These are phyloP conservation scores for Falco naumanni DNA, from an alignment of 2,797 vertebrate genomes.

Conservation along the genomic window DNA sequence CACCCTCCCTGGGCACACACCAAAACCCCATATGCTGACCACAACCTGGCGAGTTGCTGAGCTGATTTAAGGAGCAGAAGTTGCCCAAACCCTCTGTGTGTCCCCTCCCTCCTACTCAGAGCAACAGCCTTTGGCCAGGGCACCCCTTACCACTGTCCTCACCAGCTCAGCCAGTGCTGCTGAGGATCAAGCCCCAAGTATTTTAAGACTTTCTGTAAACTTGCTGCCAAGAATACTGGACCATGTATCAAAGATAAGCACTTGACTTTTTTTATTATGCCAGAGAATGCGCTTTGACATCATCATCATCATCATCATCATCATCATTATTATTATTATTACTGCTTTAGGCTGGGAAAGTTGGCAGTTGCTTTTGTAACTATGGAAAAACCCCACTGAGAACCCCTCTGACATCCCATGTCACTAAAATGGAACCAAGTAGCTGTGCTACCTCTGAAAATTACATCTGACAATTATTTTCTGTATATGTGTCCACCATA, in stretches of 20 bases:
- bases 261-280: conserved; percentile 32
- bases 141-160: background rate
- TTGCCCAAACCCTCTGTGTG: conserved; percentile 2
- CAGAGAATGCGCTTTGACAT: conserved; percentile 35
- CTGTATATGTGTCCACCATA: background rate
- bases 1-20: background rate
- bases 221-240: background rate
- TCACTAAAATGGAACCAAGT: conserved; percentile 60
- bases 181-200: background rate
- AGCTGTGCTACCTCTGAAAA: conserved; percentile 1
- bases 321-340: background rate
- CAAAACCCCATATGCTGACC: conserved; percentile 6
- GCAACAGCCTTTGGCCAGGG: background rate
- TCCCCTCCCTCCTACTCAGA: background rate
- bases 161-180: background rate
- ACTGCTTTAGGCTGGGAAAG: conserved; percentile 34
- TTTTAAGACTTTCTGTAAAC: conserved; percentile 21
- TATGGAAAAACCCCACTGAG: conserved; percentile 12
- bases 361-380: conserved; percentile 9
- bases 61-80: conserved; percentile 1
- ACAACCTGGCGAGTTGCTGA: conserved; percentile 19
- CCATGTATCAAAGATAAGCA: conserved; percentile 1
- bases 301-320: too few species aligned
- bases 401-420: conserved; percentile 33
- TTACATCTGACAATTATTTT: conserved; percentile 21